These are phyloP conservation scores for Belonocnema kinseyi DNA, from an alignment of 1,140 invertebrate species.

Conservation along the genomic window DNA sequence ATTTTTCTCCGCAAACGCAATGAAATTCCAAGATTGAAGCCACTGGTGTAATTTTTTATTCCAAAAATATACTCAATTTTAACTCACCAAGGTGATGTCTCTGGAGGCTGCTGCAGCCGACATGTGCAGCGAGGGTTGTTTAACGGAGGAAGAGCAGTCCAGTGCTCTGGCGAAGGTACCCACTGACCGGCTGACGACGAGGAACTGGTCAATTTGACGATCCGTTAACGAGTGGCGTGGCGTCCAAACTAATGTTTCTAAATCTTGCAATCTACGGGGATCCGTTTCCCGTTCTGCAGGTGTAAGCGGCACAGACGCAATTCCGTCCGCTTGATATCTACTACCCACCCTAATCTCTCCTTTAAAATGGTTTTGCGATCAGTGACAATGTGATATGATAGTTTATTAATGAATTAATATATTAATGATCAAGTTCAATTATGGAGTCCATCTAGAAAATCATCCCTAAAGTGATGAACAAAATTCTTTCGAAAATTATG, in stretches of 20 bases:
- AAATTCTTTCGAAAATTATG: no score
- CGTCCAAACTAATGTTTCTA: constrained; percentile 96
- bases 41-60: background rate
- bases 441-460: no score
- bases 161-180: constrained; percentile 99
- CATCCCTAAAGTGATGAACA: no score
- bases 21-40: no score
- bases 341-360: constrained; percentile 89
- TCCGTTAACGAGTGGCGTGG: constrained; percentile 93
- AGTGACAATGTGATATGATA: no score
- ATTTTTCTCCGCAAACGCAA: no score
- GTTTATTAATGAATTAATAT: no score
- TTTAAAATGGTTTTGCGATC: constrained; percentile 37
- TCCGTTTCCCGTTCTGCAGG: constrained; percentile 84
- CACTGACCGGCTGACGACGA: constrained; percentile 97
- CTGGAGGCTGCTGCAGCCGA: constrained; percentile 98
- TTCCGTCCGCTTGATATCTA: constrained; percentile 94
- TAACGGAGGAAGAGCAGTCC: constrained; percentile 97
- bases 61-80: background rate
- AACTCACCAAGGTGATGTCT: constrained; percentile 94
- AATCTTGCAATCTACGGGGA: constrained; percentile 82
- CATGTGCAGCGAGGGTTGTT: constrained; percentile 99
- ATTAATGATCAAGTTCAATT: no score
- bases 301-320: constrained; percentile 63
- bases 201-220: constrained; percentile 98